A percentile compares a stretch with the other conserved stretches of the same genome.
phyloP scores from a whole-genome alignment of 2,797 vertebrate genomes.

The Pseudomugil tenellus region DNA sequence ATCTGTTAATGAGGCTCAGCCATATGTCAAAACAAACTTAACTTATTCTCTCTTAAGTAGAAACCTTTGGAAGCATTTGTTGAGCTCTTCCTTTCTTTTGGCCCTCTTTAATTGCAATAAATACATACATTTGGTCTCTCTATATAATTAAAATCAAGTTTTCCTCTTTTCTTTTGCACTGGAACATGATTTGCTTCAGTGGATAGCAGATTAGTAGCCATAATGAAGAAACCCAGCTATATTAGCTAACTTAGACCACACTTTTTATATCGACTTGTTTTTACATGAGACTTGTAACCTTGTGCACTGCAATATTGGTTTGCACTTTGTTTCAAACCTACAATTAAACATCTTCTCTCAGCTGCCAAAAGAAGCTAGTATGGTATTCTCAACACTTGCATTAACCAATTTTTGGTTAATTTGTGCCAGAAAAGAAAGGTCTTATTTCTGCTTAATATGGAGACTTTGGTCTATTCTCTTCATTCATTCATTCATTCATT shows the following conservation, averaged over 20 bases:
- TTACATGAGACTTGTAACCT: neutral
- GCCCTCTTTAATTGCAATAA: slow-evolving; percentile 2
- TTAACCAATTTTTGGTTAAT: neutral
- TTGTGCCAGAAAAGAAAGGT: neutral
- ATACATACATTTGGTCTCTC: neutral
- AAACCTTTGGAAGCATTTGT: slow-evolving; percentile 18
- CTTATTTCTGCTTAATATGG: no score
- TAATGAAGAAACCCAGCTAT: neutral
- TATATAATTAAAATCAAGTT: neutral
- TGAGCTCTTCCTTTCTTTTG: slow-evolving; percentile 11
- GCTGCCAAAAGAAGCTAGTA: neutral
- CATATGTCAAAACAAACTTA: slow-evolving; percentile 71
- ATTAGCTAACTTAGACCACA: neutral
- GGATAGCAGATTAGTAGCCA: neutral
- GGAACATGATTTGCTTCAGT: neutral
- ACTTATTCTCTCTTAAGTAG: slow-evolving; percentile 31
- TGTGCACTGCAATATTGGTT: neutral
- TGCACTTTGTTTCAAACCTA: neutral
- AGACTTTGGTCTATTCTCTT: no score
- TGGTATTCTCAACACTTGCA: neutral
- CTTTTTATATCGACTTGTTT: neutral
- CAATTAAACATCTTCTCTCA: neutral
- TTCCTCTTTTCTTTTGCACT: neutral
- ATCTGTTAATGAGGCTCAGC: slow-evolving; percentile 75
- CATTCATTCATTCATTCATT: no score